Conservation (phyloP, 2,113 vertebrate species). For the Maccullochella peelii region DNA sequence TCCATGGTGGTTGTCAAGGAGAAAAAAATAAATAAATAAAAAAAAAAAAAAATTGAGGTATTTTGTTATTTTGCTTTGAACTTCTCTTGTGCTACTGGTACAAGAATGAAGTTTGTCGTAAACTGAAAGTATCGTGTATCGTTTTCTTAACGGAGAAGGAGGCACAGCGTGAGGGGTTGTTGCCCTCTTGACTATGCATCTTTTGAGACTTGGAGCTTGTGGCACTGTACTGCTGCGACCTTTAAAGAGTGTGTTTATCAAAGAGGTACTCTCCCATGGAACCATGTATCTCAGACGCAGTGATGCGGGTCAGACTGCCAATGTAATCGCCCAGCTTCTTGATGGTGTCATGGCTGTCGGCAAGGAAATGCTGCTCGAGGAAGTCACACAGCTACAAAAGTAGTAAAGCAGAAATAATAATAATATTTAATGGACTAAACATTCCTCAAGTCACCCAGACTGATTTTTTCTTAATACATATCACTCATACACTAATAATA, state of each 20-base stretch:
- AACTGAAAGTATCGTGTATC: constrained; percentile 1
- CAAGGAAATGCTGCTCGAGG: constrained; percentile 79
- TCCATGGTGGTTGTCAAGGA: not conserved
- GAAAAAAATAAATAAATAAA: too few species aligned
- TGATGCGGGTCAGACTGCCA: constrained; percentile 75
- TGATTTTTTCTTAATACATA: not conserved
- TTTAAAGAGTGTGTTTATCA: constrained; percentile 84
- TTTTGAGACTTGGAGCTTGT: constrained; percentile 25
- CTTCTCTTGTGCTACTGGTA: not conserved
- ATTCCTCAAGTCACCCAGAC: not conserved
- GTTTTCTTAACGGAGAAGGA: constrained; percentile 26
- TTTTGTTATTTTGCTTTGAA: constrained; percentile 32
- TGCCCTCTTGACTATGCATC: not conserved
- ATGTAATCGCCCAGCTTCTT: constrained; percentile 82
- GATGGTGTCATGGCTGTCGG: constrained; percentile 81
- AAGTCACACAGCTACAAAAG: constrained; percentile 81
- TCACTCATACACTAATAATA: not conserved
- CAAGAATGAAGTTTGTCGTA: constrained; percentile 10
- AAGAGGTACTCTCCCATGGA: constrained; percentile 85
- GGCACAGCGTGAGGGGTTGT: not conserved
- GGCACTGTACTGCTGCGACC: not conserved
- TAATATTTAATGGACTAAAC: not conserved
- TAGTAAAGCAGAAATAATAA: too few species aligned
- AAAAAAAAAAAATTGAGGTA: constrained; percentile 64
- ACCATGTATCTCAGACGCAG: constrained; percentile 63